phyloP scores from a whole-genome alignment of 2,797 vertebrate species.

The Melanogrammus aeglefinus region DNA sequence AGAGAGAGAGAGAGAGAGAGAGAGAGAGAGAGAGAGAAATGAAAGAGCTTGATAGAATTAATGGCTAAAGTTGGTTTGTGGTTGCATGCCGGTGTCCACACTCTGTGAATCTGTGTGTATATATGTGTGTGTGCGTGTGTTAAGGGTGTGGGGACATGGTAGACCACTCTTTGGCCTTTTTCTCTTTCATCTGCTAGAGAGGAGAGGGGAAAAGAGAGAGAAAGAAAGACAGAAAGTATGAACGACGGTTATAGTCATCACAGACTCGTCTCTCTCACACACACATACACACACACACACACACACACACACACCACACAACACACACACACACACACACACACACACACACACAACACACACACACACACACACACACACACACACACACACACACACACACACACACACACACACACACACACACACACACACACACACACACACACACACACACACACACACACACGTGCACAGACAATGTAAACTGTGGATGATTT shows the following conservation, averaged over 20 bases:
- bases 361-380: background rate
- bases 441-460: slow-evolving; percentile 3
- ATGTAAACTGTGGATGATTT: slow-evolving; percentile 1
- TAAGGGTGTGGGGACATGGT: background rate
- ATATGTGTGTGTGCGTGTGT: background rate
- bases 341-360: background rate
- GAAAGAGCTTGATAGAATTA: background rate
- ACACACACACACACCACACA: background rate
- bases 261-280: background rate
- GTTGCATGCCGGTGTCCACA: background rate
- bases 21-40: background rate
- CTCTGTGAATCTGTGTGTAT: background rate
- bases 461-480: background rate
- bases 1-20: background rate
- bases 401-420: background rate
- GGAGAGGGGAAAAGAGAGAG: background rate
- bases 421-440: background rate
- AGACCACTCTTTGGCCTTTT: background rate
- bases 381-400: background rate
- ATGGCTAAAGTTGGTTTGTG: background rate
- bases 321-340: slow-evolving; percentile 1
- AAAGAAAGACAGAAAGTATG: background rate
- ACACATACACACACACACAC: background rate
- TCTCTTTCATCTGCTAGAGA: background rate
- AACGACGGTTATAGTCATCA: background rate